phyloP scores from a whole-genome alignment of 2,797 vertebrate genomes.

The Margarornis squamiger region DNA sequence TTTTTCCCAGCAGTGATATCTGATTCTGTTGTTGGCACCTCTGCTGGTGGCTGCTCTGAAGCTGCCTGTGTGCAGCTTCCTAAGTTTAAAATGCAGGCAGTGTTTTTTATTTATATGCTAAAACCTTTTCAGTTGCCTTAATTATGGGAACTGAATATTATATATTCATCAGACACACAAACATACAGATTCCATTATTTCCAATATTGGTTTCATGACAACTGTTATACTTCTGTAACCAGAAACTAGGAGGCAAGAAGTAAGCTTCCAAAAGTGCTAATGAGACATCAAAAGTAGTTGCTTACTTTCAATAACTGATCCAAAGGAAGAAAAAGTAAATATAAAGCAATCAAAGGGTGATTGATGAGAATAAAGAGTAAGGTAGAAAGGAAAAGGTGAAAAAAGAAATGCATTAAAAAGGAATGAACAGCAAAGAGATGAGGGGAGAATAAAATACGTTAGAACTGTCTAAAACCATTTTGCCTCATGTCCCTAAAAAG shows the following conservation, averaged over 20 bases:
- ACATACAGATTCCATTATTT: conserved; percentile 13
- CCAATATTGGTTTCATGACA: conserved; percentile 16
- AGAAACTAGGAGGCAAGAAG: conserved; percentile 44
- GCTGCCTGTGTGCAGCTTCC: conserved; percentile 24
- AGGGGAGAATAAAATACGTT: neutral
- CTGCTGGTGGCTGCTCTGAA: conserved; percentile 62
- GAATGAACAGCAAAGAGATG: neutral
- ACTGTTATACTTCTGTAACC: conserved; percentile 29
- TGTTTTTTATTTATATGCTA: conserved; percentile 11
- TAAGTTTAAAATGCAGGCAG: conserved; percentile 45
- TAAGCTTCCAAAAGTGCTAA: conserved; percentile 42
- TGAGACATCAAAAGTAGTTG: conserved; percentile 15
- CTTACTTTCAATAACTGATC: conserved; percentile 18
- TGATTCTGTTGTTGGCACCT: conserved; percentile 62
- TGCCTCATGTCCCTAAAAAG: neutral
- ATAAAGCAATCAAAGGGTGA: neutral
- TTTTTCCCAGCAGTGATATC: conserved; percentile 63
- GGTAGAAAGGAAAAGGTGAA: neutral
- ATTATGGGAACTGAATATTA: conserved; percentile 40
- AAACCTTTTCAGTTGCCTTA: conserved; percentile 49
- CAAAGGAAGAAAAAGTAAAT: neutral
- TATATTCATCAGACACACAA: conserved; percentile 16
- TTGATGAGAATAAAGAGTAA: neutral
- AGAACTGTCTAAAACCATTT: neutral
- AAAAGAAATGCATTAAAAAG: conserved; percentile 2